Evolutionary conservation across 2,113 vertebrate genomes (phyloP).

Genomic region (Baryphthengus martii): DNA sequence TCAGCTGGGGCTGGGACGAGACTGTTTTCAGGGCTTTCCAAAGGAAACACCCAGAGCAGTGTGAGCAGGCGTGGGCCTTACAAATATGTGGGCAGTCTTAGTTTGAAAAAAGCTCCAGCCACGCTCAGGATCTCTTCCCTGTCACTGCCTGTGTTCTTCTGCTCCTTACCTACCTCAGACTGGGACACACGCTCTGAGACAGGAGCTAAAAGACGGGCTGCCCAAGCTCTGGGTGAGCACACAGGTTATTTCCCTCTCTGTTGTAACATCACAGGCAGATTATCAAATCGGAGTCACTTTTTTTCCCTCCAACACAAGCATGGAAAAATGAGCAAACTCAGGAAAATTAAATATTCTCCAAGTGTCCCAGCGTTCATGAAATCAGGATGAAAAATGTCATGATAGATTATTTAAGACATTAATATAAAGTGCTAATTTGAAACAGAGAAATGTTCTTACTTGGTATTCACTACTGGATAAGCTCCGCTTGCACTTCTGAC

Average conservation of each 20-base stretch:
- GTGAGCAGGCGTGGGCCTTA: background rate
- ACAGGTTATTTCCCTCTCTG: background rate
- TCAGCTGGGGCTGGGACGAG: background rate
- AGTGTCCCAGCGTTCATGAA: background rate
- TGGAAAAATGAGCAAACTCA: background rate
- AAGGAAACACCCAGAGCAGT: background rate
- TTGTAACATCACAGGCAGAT: background rate
- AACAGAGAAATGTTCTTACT: slow-evolving; percentile 39
- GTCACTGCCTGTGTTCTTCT: background rate
- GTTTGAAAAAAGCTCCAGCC: background rate
- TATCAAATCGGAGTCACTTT: background rate
- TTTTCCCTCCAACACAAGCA: background rate
- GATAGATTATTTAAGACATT: background rate
- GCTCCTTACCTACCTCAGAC: background rate
- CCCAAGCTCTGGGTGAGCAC: background rate
- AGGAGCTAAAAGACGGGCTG: background rate
- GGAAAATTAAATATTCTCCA: background rate
- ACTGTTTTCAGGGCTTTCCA: background rate
- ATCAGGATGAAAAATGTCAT: background rate
- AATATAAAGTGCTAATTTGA: background rate
- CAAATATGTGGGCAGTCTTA: background rate
- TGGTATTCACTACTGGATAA: slow-evolving; percentile 51
- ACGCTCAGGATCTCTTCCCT: background rate
- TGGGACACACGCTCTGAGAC: background rate
- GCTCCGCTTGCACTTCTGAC: slow-evolving; percentile 51